A percentile compares a stretch with the other conserved stretches of the same genome.
phyloP scores from a whole-genome alignment of 2,113 vertebrate species.

The Brienomyrus longianalis region DNA sequence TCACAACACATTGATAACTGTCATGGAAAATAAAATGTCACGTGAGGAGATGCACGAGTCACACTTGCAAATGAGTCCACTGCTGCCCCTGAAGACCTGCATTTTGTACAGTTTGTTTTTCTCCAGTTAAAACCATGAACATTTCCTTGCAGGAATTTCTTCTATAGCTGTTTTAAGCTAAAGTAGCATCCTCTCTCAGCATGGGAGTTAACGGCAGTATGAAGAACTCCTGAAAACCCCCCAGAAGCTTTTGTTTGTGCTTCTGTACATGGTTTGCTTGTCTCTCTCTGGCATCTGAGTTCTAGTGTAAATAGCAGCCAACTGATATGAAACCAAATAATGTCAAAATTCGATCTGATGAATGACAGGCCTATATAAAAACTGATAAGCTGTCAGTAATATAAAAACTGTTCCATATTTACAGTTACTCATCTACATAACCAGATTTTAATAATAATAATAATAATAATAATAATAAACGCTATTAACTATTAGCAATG shows the following conservation, averaged over 20 bases:
- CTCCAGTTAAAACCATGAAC: not conserved
- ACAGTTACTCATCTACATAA: not conserved
- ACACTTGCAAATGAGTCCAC: not conserved
- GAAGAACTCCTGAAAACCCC: not conserved
- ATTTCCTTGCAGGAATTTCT: not conserved
- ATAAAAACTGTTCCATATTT: not conserved
- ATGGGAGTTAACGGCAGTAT: not conserved
- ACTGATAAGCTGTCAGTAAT: not conserved
- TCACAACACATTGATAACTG: not conserved
- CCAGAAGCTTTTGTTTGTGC: not conserved
- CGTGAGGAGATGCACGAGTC: not conserved
- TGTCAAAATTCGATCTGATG: not conserved
- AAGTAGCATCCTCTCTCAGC: not conserved
- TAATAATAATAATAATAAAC: not conserved
- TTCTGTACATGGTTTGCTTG: not conserved
- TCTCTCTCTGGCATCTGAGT: not conserved
- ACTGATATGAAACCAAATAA: not conserved
- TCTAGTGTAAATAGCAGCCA: not conserved
- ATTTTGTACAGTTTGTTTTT: not conserved
- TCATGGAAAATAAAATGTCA: not conserved
- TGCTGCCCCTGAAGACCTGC: not conserved
- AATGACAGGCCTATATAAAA: not conserved
- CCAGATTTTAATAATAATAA: not conserved
- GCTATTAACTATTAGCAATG: not conserved
- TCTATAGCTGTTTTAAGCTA: not conserved